Conservation (phyloP, 2,113 vertebrate genomes). For the Amia ocellicauda region DNA sequence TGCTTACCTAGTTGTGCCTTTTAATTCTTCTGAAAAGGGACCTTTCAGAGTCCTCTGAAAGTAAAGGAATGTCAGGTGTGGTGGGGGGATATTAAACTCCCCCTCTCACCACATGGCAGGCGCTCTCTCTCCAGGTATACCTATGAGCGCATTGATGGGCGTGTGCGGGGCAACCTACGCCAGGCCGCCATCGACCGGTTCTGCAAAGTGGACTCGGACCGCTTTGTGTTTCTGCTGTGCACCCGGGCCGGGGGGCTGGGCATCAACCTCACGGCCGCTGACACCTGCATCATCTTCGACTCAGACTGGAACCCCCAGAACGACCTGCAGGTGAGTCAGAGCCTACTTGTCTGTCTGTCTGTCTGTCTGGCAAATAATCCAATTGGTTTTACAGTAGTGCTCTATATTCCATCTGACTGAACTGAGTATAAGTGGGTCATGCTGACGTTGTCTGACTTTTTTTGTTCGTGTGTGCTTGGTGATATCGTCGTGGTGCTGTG, state of each 20-base stretch:
- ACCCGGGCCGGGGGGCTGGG: constrained; percentile 91
- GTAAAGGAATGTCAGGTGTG: no score
- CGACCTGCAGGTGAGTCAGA: constrained; percentile 84
- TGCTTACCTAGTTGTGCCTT: no score
- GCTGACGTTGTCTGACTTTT: no score
- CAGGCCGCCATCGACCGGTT: constrained; percentile 97
- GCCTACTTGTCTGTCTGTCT: no score
- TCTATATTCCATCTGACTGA: no score
- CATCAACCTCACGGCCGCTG: constrained; percentile 95
- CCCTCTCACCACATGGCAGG: no score
- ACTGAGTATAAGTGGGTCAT: no score
- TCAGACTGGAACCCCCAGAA: constrained; percentile 99
- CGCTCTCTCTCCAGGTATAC: constrained; percentile 75
- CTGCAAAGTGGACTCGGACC: constrained; percentile 94
- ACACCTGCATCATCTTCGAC: constrained; percentile 99
- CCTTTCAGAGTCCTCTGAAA: no score
- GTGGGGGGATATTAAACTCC: no score
- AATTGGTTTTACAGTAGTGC: no score
- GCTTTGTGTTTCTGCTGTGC: constrained; percentile 95
- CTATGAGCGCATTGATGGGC: constrained; percentile 93
- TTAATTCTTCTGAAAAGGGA: no score
- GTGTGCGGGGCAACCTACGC: constrained; percentile 91
- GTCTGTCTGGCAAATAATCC: no score
- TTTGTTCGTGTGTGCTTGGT: background rate
- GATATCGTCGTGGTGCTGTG: constrained; percentile 11